Conservation (phyloP, 1,140 invertebrate species). For the Akabosia matsudoensis region DNA sequence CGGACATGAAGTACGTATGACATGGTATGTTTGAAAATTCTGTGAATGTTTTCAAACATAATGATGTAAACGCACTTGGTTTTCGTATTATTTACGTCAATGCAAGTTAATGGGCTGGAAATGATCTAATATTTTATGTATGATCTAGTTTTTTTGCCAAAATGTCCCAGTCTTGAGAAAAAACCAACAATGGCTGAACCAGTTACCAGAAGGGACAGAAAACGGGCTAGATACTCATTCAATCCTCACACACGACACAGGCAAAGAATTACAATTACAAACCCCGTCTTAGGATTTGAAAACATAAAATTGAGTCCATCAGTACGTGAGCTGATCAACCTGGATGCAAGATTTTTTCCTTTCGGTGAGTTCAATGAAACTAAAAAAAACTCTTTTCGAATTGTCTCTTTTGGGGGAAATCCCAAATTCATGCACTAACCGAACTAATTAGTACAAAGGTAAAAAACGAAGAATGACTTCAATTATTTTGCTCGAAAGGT, state of each 20-base stretch:
- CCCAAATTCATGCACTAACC: neutral
- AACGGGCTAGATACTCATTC: too few relatives aligned
- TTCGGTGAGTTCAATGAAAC: constrained; percentile 12
- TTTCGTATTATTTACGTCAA: too few relatives aligned
- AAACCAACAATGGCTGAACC: too few relatives aligned
- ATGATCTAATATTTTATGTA: too few relatives aligned
- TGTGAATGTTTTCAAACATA: too few relatives aligned
- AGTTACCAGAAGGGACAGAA: too few relatives aligned
- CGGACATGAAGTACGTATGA: too few relatives aligned
- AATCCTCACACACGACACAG: too few relatives aligned
- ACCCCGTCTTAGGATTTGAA: neutral
- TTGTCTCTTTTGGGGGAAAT: neutral
- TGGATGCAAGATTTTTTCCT: constrained; percentile 37
- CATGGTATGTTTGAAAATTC: too few relatives aligned
- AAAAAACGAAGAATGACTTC: neutral
- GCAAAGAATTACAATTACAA: neutral
- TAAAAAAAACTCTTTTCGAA: neutral
- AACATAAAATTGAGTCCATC: neutral
- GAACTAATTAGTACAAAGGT: neutral
- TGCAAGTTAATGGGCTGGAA: too few relatives aligned
- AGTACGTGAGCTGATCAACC: neutral
- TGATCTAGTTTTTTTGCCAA: neutral
- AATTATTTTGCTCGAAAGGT: constrained; percentile 25
- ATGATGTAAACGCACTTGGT: too few relatives aligned
- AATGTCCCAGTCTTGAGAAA: too few relatives aligned